Conservation (phyloP, 2,888 invertebrate species). For the Selenia dentaria region DNA sequence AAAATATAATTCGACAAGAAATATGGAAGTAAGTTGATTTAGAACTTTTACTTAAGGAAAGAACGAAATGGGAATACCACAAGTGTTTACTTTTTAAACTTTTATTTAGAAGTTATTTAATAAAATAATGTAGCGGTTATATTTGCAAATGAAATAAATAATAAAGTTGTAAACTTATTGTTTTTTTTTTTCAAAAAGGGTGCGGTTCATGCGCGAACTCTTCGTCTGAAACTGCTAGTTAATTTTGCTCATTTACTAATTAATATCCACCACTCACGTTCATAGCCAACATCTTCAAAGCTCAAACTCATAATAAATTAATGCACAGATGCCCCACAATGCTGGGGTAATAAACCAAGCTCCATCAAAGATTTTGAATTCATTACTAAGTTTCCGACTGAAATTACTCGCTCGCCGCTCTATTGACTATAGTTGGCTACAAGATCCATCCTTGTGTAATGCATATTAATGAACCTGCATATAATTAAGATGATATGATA, state of each 20-base stretch:
- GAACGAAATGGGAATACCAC: no score
- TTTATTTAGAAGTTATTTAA: no score
- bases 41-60: no score
- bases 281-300: slow-evolving; percentile 22
- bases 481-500: slow-evolving; percentile 60
- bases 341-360: slow-evolving; percentile 59
- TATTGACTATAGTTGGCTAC: slow-evolving; percentile 66
- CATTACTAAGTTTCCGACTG: slow-evolving; percentile 70
- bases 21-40: no score
- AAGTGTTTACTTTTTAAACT: no score
- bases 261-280: slow-evolving; percentile 13
- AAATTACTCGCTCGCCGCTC: slow-evolving; percentile 53
- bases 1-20: no score
- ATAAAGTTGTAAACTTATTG: no score
- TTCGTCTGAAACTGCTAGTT: background rate
- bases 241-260: background rate
- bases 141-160: no score
- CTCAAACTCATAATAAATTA: slow-evolving; percentile 45
- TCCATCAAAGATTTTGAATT: slow-evolving; percentile 71
- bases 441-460: slow-evolving; percentile 65
- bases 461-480: slow-evolving; percentile 73
- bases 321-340: slow-evolving; percentile 42
- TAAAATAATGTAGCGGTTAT: no score
- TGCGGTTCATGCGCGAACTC: no score
- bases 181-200: slow-evolving; percentile 1